Evolutionary conservation across 2,113 vertebrate species (phyloP).

Genomic region (Psammodynastes pulverulentus): DNA sequence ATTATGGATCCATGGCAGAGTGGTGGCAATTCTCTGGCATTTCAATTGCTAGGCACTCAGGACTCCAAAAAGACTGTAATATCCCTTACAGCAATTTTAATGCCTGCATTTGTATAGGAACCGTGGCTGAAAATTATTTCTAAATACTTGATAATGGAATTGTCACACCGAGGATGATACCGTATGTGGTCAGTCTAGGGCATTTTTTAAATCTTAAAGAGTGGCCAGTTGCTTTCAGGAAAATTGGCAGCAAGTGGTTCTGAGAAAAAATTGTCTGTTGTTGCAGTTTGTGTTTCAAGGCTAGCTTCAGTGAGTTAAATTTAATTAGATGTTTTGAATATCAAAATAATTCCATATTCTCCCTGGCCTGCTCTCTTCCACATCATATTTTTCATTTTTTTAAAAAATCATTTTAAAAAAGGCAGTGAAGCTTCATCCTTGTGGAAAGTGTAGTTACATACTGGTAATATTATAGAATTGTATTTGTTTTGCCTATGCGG

Average conservation of each 20-base stretch:
- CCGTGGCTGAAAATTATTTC: neutral
- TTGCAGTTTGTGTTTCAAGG: neutral
- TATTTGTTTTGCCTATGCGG: neutral
- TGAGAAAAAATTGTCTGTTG: slow-evolving; percentile 13
- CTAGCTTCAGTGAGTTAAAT: slow-evolving; percentile 20
- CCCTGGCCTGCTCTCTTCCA: neutral
- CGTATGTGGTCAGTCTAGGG: neutral
- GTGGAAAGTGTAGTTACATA: neutral
- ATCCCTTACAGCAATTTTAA: slow-evolving; percentile 4
- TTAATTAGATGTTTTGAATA: neutral
- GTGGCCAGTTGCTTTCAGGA: neutral
- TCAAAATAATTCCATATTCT: slow-evolving; percentile 1
- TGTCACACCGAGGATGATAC: slow-evolving; percentile 25
- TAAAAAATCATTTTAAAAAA: neutral
- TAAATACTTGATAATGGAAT: neutral
- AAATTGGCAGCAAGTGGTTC: neutral
- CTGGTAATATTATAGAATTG: neutral
- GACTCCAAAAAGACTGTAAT: slow-evolving; percentile 24
- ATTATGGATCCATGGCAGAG: neutral
- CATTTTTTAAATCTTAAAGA: slow-evolving; percentile 13
- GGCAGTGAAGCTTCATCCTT: neutral
- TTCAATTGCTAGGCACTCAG: neutral
- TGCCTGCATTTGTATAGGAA: slow-evolving; percentile 10
- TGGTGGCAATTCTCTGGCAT: slow-evolving; percentile 10
- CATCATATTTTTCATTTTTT: neutral